These are phyloP conservation scores for Tineola bisselliella DNA, from an alignment of 2,888 invertebrate genomes.

Conservation along the genomic window DNA sequence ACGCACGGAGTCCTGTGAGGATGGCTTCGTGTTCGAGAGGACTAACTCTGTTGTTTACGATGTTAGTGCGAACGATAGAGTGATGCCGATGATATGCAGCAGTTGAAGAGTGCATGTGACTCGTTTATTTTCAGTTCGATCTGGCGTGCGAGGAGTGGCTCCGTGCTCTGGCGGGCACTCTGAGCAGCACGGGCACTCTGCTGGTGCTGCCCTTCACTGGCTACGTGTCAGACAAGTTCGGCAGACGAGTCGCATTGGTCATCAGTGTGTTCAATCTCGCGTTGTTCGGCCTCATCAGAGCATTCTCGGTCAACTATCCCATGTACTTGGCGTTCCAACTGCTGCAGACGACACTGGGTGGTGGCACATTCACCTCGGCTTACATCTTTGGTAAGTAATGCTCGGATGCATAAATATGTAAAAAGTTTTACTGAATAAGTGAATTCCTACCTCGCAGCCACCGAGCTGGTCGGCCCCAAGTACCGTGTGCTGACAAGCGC, in stretches of 20 bases:
- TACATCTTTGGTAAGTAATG: conserved; percentile 44
- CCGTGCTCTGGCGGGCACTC: conserved; percentile 75
- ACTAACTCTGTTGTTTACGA: conserved; percentile 49
- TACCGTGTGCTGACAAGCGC: conserved; percentile 77
- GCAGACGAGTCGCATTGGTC: conserved; percentile 59
- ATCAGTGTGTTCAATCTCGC: conserved; percentile 51
- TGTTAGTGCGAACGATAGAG: too few relatives aligned
- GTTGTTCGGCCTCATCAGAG: conserved; percentile 57
- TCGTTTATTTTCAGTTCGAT: conserved; percentile 60
- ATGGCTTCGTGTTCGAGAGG: conserved; percentile 38
- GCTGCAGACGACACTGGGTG: conserved; percentile 60
- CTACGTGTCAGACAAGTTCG: conserved; percentile 73
- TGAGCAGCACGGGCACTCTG: conserved; percentile 75
- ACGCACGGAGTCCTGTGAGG: conserved; percentile 14
- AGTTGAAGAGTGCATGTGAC: too few relatives aligned
- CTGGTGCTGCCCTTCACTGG: conserved; percentile 75
- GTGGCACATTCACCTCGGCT: conserved; percentile 62
- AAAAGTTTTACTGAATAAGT: not conserved
- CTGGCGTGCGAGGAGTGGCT: conserved; percentile 76
- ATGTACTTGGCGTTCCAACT: conserved; percentile 65
- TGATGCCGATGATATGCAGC: too few relatives aligned
- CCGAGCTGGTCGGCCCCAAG: conserved; percentile 80
- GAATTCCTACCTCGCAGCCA: conserved; percentile 53
- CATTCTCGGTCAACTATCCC: conserved; percentile 64
- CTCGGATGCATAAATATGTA: not conserved